Conservation (phyloP, 2,113 vertebrate genomes). For the Ctenodactylus gundi region DNA sequence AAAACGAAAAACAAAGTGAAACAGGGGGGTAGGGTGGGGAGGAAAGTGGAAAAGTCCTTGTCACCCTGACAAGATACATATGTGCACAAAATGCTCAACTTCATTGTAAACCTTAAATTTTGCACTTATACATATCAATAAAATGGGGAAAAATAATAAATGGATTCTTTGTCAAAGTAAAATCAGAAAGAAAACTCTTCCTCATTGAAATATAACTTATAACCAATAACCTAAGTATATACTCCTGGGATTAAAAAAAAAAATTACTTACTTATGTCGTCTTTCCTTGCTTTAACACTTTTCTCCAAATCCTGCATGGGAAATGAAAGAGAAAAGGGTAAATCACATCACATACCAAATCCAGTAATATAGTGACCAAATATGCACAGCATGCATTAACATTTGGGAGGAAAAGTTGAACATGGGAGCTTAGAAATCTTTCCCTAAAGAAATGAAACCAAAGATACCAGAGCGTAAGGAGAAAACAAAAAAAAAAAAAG, state of each 20-base stretch:
- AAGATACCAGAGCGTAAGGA: not conserved
- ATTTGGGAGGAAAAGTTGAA: not conserved
- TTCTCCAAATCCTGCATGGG: constrained; percentile 77
- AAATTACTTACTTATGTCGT: constrained; percentile 79
- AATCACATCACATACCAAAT: not conserved
- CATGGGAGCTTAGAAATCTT: not conserved
- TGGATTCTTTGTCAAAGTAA: too few relatives aligned
- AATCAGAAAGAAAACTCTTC: not conserved
- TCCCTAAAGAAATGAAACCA: not conserved
- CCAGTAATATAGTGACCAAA: not conserved
- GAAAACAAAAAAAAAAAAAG: too few relatives aligned
- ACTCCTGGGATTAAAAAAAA: not conserved
- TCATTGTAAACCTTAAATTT: too few relatives aligned
- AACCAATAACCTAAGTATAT: not conserved
- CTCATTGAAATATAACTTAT: not conserved
- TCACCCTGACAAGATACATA: too few relatives aligned
- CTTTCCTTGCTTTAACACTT: constrained; percentile 67
- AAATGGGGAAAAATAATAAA: too few relatives aligned
- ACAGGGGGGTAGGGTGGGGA: too few relatives aligned
- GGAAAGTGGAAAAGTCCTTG: too few relatives aligned
- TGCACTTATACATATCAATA: too few relatives aligned
- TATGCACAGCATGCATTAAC: not conserved
- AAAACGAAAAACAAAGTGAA: too few relatives aligned
- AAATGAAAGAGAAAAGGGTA: constrained; percentile 57
- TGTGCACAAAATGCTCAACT: too few relatives aligned